Base-by-base conservation (phyloP, 2,113 vertebrate species). In the Paratilapia polleni region DNA sequence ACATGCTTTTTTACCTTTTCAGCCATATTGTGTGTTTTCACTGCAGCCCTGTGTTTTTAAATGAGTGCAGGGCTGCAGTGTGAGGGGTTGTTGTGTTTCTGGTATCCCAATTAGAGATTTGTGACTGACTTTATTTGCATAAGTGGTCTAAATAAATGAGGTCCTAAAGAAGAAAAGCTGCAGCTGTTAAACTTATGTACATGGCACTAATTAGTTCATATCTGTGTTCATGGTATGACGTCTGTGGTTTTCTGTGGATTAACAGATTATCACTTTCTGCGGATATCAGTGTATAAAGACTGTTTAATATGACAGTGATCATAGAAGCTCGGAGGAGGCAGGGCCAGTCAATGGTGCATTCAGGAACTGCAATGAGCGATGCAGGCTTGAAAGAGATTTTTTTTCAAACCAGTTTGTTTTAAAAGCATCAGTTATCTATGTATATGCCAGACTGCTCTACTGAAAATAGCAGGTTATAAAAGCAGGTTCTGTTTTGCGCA, bases 401-500 rank as follows among this genome's bases (percentile, higher is more conserved):
- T 66, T 54, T 88, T 86, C 64, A 82, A 86, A 63, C 24, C 49
- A 28, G n/a, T 47, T 62, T 73, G 62, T 80, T 88, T 76, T 80
- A 85, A 82, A 79, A 85, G 86, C 81, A 88, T 90, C 56, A 87
- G 89, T 88, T 91, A 91, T 90, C 80, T 49, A 78, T 91, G 61
- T 52, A 58, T 8, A 2, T 34, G 61, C 38, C 56, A 82, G 49
- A 22, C 70, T 70, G 78, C 73, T 87, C 41, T 9, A 22, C 58
- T 74, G 75, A 82, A 85, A 85, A 84, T 52, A 80, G 34, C 24
- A 73, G 84, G 54, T 82, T 83, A 60, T 58, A 79, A 85, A 83
- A 87, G 82, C 75, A 81, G 81, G 62, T 78, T 85, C 36, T 86
- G 74, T 85, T 80, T 68, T 52, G 60, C 59, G 60, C 28, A 57